Evolutionary conservation across 2,888 invertebrate genomes (phyloP).

Genomic region (Argyresthia albistria): DNA sequence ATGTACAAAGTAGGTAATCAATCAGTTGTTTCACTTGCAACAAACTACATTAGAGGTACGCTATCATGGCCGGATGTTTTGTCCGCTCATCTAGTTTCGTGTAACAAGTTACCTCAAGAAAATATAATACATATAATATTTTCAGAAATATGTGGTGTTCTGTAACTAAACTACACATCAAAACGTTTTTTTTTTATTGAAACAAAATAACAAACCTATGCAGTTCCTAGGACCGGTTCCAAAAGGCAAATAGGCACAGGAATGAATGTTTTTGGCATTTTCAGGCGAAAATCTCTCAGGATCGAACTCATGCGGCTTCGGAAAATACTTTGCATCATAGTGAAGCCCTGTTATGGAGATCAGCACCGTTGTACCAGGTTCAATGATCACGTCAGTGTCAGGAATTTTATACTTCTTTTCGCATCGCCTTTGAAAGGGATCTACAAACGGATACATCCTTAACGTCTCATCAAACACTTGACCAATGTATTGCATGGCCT

Average conservation of each 20-base stretch:
- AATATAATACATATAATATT: no score
- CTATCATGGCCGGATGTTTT: no score
- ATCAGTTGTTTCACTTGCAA: no score
- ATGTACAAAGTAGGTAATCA: no score
- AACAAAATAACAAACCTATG: conserved; percentile 11
- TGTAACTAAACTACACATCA: no score
- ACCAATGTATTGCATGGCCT: conserved; percentile 9
- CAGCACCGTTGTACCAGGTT: conserved; percentile 9
- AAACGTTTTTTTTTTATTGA: no score
- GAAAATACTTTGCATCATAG: conserved; percentile 13
- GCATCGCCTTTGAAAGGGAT: conserved; percentile 8
- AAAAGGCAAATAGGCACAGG: no score
- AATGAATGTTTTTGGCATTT: conserved; percentile 9
- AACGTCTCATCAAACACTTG: no score
- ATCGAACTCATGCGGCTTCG: conserved; percentile 15
- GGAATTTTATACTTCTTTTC: conserved; percentile 9
- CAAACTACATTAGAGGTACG: no score
- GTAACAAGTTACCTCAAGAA: no score
- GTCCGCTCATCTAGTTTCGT: no score
- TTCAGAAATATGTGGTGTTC: no score
- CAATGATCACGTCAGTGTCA: conserved; percentile 11
- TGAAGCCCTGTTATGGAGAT: conserved; percentile 11
- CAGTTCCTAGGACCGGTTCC: conserved; percentile 15
- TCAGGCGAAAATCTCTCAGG: conserved; percentile 17
- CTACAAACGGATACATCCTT: conserved; percentile 12